Evolutionary conservation across 1,140 invertebrate species (phyloP).

Genomic region (Heliconius nattereri): DNA sequence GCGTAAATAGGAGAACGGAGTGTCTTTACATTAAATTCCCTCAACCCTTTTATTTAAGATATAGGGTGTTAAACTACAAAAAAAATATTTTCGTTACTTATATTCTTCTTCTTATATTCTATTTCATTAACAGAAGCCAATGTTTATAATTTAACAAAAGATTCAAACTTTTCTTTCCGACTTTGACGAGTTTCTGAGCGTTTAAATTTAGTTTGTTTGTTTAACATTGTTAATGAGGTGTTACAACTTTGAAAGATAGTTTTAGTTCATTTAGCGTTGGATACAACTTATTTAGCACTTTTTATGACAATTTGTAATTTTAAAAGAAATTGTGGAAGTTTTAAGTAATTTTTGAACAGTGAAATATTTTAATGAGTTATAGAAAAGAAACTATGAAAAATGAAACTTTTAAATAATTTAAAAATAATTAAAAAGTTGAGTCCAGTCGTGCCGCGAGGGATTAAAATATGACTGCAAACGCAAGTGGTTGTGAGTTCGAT

Average conservation of each 20-base stretch:
- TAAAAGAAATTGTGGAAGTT: background rate
- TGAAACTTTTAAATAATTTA: too few relatives aligned
- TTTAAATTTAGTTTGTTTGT: background rate
- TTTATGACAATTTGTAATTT: background rate
- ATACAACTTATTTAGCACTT: conserved; percentile 6
- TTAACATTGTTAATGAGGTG: conserved; percentile 14
- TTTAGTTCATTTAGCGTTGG: background rate
- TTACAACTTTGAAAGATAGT: conserved; percentile 7
- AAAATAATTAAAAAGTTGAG: too few relatives aligned
- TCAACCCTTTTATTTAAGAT: background rate
- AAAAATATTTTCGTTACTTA: too few relatives aligned
- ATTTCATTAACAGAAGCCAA: background rate
- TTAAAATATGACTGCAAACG: too few relatives aligned
- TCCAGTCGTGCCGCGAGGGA: too few relatives aligned
- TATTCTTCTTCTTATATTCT: too few relatives aligned
- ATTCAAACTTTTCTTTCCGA: background rate
- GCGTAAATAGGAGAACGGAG: background rate
- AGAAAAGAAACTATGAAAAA: too few relatives aligned
- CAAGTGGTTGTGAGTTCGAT: too few relatives aligned
- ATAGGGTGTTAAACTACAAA: background rate
- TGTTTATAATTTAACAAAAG: conserved; percentile 6
- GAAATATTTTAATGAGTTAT: too few relatives aligned
- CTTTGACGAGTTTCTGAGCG: conserved; percentile 11
- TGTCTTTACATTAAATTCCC: background rate
- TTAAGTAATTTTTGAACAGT: background rate